phyloP scores from a whole-genome alignment of 2,888 invertebrate genomes.

The Leptinotarsa tumamoca region DNA sequence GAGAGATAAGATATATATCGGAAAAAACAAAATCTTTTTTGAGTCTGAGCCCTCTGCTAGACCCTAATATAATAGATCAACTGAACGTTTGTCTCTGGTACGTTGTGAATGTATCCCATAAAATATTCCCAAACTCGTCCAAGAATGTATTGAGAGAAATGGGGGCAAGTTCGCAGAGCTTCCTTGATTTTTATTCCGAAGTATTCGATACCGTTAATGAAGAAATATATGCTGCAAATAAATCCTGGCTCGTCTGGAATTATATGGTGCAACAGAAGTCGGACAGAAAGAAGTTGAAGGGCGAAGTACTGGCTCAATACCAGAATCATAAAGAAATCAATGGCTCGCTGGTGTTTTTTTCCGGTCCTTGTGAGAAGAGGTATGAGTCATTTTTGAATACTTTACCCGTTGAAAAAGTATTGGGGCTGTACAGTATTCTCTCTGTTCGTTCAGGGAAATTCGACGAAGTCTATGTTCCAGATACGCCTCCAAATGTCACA shows the following conservation, averaged over 20 bases:
- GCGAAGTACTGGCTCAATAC: neutral
- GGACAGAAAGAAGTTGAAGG: neutral
- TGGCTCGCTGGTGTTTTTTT: neutral
- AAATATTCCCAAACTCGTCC: neutral
- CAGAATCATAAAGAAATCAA: constrained; percentile 13
- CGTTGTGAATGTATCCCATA: constrained; percentile 15
- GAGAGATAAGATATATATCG: constrained; percentile 7
- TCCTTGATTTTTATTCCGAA: constrained; percentile 17
- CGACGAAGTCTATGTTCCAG: neutral
- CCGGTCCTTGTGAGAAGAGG: constrained; percentile 10
- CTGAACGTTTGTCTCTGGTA: constrained; percentile 21
- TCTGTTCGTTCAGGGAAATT: neutral
- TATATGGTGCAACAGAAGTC: constrained; percentile 15
- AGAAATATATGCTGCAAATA: neutral
- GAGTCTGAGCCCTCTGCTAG: constrained; percentile 7
- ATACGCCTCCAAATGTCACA: neutral
- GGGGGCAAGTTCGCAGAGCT: constrained; percentile 9
- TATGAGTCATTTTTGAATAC: constrained; percentile 1
- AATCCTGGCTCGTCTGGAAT: constrained; percentile 11
- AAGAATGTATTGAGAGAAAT: constrained; percentile 21
- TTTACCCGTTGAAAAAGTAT: neutral
- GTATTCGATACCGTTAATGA: neutral
- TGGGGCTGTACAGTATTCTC: constrained; percentile 7
- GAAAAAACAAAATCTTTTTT: constrained; percentile 14
- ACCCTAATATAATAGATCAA: constrained; percentile 12